Evolutionary conservation across 1,140 invertebrate species (phyloP).

Genomic region (Pinna nobilis): DNA sequence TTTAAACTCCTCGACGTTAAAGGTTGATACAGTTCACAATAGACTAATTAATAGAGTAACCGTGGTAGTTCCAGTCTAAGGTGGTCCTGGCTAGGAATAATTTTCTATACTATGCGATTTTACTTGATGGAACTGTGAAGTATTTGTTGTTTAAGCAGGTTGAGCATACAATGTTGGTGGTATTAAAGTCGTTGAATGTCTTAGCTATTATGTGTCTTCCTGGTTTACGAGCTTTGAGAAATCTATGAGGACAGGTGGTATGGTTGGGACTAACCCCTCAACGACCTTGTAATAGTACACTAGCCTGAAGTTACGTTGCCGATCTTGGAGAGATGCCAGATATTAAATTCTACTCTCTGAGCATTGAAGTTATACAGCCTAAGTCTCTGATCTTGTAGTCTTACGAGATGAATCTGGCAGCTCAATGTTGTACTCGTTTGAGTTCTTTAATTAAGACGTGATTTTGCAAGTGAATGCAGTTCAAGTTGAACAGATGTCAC

Average conservation of each 20-base stretch:
- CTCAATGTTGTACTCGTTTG: conserved; percentile 22
- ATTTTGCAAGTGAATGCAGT: too few relatives aligned
- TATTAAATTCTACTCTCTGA: not conserved
- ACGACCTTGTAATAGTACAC: not conserved
- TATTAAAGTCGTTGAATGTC: not conserved
- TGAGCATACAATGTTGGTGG: not conserved
- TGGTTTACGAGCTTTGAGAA: not conserved
- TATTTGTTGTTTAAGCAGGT: not conserved
- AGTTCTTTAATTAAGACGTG: conserved; percentile 22
- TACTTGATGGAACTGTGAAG: not conserved
- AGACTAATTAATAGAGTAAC: too few relatives aligned
- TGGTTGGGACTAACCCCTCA: not conserved
- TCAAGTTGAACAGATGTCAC: too few relatives aligned
- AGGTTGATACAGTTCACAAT: too few relatives aligned
- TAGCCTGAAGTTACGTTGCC: not conserved
- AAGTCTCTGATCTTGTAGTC: conserved; percentile 32
- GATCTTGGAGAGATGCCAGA: not conserved
- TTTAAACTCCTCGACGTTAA: not conserved
- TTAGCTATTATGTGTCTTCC: not conserved
- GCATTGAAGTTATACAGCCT: conserved; percentile 3
- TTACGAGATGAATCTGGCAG: conserved; percentile 29
- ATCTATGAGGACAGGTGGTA: not conserved
- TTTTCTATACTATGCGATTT: not conserved
- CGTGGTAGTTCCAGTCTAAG: not conserved
- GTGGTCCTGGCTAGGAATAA: not conserved